Conservation (phyloP, 2,113 vertebrate genomes). For the Upupa epops region DNA sequence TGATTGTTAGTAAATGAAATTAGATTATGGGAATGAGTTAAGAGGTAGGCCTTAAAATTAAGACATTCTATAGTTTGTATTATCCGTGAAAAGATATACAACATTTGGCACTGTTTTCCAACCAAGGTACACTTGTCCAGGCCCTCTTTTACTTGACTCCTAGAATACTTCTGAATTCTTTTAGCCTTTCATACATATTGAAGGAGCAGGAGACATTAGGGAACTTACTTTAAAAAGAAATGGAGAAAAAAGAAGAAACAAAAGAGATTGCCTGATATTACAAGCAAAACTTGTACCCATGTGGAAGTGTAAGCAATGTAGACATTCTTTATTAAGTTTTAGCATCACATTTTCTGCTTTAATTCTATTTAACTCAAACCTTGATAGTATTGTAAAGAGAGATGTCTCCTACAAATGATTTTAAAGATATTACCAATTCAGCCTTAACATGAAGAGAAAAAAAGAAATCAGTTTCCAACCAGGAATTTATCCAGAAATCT, state of each 20-base stretch:
- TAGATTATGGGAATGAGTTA: background rate
- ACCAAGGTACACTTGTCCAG: background rate
- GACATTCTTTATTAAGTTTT: too few species aligned
- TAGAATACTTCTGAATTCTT: background rate
- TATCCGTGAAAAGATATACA: background rate
- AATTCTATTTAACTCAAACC: background rate
- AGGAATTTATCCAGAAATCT: background rate
- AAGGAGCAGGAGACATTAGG: background rate
- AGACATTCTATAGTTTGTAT: background rate
- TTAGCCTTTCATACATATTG: background rate
- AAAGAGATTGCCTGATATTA: background rate
- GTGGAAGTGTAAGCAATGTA: background rate
- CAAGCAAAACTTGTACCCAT: background rate
- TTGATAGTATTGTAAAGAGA: background rate
- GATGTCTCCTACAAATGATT: background rate
- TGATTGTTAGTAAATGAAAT: background rate
- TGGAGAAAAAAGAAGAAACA: too few species aligned
- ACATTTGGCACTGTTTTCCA: background rate
- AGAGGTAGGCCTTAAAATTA: background rate
- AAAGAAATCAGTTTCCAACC: background rate
- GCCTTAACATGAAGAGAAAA: background rate
- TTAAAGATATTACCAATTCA: background rate
- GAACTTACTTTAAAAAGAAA: accelerated
- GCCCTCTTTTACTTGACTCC: background rate
- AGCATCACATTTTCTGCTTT: background rate